Conservation (phyloP, 2,888 invertebrate genomes). For the Megalurothrips usitatus region DNA sequence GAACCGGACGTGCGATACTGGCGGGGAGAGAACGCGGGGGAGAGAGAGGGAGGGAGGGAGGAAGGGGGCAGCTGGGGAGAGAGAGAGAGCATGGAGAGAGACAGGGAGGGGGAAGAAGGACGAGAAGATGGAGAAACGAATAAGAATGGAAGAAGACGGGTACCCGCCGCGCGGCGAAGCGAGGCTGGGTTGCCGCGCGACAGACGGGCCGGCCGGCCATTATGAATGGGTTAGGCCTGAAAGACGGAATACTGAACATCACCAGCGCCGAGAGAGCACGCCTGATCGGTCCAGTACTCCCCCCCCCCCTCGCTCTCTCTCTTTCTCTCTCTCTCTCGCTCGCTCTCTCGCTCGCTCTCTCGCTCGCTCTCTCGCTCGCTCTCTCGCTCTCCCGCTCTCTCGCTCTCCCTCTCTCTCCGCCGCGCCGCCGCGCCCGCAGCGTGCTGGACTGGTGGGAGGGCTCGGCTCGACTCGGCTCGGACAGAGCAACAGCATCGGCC, state of each 20-base stretch:
- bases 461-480: too few species aligned
- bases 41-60: too few species aligned
- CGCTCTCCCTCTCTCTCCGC: background rate
- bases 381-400: background rate
- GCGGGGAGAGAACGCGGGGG: too few species aligned
- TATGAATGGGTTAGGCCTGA: slow-evolving; percentile 22
- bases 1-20: too few species aligned
- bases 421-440: background rate
- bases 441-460: too few species aligned
- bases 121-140: background rate
- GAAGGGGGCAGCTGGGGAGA: too few species aligned
- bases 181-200: background rate
- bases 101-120: background rate
- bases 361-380: background rate
- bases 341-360: background rate
- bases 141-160: background rate
- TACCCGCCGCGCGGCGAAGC: background rate
- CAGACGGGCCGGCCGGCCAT: background rate
- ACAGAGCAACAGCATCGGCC: too few species aligned
- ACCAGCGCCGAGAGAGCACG: background rate
- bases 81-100: background rate
- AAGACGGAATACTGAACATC: slow-evolving; percentile 17
- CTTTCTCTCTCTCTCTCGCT: background rate
- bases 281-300: background rate
- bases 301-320: background rate